Conservation (phyloP, 2,888 invertebrate genomes). For the Girardia tigrina region DNA sequence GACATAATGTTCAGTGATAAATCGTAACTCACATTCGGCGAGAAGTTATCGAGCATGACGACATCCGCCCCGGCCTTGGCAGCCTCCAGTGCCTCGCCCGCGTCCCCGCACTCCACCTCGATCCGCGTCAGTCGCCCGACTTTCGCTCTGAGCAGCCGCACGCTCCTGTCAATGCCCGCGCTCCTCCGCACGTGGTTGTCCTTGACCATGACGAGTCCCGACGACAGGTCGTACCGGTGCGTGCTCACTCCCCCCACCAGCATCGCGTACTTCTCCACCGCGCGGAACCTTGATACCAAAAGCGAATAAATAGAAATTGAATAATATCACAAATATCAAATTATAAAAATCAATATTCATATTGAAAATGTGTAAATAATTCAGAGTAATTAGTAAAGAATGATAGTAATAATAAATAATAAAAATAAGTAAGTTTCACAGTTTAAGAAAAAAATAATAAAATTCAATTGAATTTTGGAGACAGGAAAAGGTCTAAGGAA, state of each 20-base stretch:
- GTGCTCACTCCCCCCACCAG: conserved; percentile 48
- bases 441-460: too few species aligned
- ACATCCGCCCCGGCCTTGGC: conserved; percentile 49
- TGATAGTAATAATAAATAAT: too few species aligned
- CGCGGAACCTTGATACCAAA: conserved; percentile 50
- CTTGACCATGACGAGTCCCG: conserved; percentile 52
- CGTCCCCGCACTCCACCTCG: conserved; percentile 51
- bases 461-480: too few species aligned
- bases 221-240: conserved; percentile 50
- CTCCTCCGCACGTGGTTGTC: conserved; percentile 50
- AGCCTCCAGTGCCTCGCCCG: conserved; percentile 50
- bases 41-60: conserved; percentile 48
- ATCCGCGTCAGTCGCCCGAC: conserved; percentile 43
- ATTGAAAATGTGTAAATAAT: too few species aligned
- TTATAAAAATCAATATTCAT: too few species aligned
- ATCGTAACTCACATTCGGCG: conserved; percentile 20
- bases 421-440: too few species aligned
- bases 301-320: too few species aligned
- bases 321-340: too few species aligned
- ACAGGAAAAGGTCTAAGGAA: too few species aligned
- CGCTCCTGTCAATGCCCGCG: conserved; percentile 13
- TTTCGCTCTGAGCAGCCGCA: background rate
- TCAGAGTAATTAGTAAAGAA: too few species aligned
- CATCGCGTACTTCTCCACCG: conserved; percentile 52
- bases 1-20: too few species aligned